Base-by-base conservation (phyloP, 1,140 invertebrate species). In the Phortica variegata region DNA sequence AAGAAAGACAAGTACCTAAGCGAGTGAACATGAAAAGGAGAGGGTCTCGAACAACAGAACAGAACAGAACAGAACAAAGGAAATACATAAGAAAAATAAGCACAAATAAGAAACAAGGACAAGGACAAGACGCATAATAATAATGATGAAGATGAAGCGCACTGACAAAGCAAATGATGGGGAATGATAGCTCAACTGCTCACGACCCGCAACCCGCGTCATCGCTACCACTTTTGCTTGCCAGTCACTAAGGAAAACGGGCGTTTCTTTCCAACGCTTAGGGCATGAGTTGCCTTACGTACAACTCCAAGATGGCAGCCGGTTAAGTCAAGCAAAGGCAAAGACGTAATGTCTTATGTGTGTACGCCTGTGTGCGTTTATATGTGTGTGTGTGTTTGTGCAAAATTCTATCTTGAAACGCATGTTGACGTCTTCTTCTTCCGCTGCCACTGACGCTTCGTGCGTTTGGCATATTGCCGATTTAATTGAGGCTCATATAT, bases 401-500 rank as follows among this genome's bases (percentile, higher is more conserved):
- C 46, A 29, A 37, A 26, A 33, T 12, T 29, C 34, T 21, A 16
- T 17, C 16, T n/a, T 34, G 33, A n/a, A n/a, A 34, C 12, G 18
- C 38, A 16, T 43, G 33, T 42, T n/a, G n/a, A n/a, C 10, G 23
- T 26, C 23, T 26, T 26, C 23, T 6, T 26, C 23, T 26, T 26
- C 23, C 5, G 23, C 23, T 26, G 23, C 10, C 23, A 10, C 10
- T 26, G 23, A 6, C 23, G 23, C 10, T 26, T 10, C n/a, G n/a
- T 37, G 10, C 26, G 37, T 51, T 40, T 56, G 55, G 39, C 44
- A 49, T 58, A 43, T 54, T 60, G 49, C 34, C 63, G 61, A 65
- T 73, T 73, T 73, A 73, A 73, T 73, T 73, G 65, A 54, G 56
- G 60, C 69, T 61, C 65, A 70, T 73, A 66, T 66, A 73, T 63